Conservation (phyloP, 2,113 vertebrate species). For the Tragelaphus scriptus region DNA sequence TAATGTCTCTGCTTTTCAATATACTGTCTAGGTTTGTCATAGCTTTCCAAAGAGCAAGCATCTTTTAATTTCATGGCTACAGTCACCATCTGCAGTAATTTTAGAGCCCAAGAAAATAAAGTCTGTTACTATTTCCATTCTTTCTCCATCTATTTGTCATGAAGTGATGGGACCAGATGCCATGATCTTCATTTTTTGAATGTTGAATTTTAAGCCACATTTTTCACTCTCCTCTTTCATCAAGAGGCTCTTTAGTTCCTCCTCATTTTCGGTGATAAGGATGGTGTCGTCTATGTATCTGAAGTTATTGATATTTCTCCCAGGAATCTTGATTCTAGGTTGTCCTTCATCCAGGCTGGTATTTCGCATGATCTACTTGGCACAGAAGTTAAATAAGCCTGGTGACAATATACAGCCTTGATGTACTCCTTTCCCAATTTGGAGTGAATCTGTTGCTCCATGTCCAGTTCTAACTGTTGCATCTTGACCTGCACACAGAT, state of each 20-base stretch:
- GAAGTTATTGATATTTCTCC: neutral
- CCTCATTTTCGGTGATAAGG: neutral
- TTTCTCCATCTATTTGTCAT: neutral
- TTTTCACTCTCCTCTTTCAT: neutral
- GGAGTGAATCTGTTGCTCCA: neutral
- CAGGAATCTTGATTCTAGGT: neutral
- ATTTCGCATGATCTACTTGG: neutral
- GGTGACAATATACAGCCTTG: too few species aligned
- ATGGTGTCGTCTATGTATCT: neutral
- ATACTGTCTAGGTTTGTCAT: neutral
- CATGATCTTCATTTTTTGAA: neutral
- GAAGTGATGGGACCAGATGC: neutral
- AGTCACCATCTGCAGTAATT: neutral
- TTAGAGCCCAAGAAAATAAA: neutral
- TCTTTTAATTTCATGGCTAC: neutral
- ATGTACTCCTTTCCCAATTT: neutral
- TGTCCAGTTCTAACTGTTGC: neutral
- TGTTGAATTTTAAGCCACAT: neutral
- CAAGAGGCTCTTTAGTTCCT: neutral
- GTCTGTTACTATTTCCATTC: neutral
- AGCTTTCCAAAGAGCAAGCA: neutral
- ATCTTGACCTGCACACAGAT: neutral
- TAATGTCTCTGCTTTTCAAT: neutral
- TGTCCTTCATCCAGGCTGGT: neutral
- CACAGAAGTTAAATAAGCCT: too few species aligned